Percentiles rank a stretch among this genome's conserved stretches.
Evolutionary conservation across 2,888 invertebrate species (phyloP).

Genomic region (Leucania comma): DNA sequence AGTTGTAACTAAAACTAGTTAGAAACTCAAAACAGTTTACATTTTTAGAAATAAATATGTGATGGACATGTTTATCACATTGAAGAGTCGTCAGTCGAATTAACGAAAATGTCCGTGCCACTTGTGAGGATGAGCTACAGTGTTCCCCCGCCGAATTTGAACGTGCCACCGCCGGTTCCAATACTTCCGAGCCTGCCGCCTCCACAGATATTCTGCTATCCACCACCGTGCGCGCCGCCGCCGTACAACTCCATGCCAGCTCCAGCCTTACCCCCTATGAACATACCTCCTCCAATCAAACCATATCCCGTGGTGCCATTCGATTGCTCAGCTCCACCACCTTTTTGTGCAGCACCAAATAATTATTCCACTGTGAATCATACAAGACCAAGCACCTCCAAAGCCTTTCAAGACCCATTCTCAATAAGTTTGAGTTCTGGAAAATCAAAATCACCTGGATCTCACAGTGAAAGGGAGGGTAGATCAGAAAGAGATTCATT

Average conservation of each 20-base stretch:
- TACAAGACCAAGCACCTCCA: constrained; percentile 17
- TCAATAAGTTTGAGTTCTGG: constrained; percentile 21
- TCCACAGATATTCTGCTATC: constrained; percentile 65
- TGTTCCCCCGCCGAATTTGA: constrained; percentile 79
- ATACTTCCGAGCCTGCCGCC: constrained; percentile 72
- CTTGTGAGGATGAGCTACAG: constrained; percentile 74
- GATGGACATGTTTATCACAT: not conserved
- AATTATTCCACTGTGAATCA: constrained; percentile 14
- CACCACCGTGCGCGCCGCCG: constrained; percentile 64
- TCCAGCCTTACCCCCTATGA: constrained; percentile 59
- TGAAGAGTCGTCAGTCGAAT: not conserved
- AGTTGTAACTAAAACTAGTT: not conserved
- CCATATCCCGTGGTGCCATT: constrained; percentile 57
- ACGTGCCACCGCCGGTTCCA: constrained; percentile 73
- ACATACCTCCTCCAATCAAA: constrained; percentile 67
- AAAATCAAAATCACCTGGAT: constrained; percentile 32
- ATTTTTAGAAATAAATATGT: constrained; percentile 15
- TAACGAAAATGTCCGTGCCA: constrained; percentile 77
- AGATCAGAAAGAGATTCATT: constrained; percentile 25
- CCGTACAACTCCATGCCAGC: constrained; percentile 54
- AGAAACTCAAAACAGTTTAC: not conserved
- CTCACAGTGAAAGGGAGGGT: constrained; percentile 24
- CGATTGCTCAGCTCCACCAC: constrained; percentile 60
- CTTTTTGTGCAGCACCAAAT: constrained; percentile 41
- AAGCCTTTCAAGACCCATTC: constrained; percentile 19